Conservation (phyloP, 2,113 vertebrate genomes). For the Channa argus region DNA sequence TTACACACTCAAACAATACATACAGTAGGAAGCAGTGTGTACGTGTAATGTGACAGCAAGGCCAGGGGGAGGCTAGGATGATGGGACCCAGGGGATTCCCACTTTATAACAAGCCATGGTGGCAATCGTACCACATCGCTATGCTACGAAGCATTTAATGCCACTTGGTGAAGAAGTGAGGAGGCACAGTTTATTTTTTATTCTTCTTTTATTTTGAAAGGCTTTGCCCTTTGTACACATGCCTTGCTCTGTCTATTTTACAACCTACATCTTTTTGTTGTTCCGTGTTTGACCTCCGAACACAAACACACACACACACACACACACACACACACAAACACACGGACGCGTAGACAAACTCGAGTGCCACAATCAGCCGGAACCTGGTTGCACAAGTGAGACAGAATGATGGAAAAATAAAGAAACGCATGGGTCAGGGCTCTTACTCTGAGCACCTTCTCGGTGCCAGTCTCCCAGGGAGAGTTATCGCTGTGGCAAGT, state of each 20-base stretch:
- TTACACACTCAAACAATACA: constrained; percentile 14
- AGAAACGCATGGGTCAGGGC: constrained; percentile 27
- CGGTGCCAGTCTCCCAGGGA: constrained; percentile 47
- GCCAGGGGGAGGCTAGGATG: constrained; percentile 47
- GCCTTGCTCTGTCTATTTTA: background rate
- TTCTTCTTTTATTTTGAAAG: constrained; percentile 19
- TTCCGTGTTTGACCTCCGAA: background rate
- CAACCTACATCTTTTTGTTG: constrained; percentile 4
- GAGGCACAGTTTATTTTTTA: background rate
- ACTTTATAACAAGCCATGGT: constrained; percentile 40
- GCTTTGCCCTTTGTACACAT: constrained; percentile 1
- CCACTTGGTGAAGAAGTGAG: constrained; percentile 30
- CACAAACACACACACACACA: background rate
- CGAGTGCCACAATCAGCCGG: constrained; percentile 18
- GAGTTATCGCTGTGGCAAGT: constrained; percentile 58
- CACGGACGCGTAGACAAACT: constrained; percentile 4
- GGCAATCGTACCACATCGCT: constrained; percentile 53
- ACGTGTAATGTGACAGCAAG: constrained; percentile 35
- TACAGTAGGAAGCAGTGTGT: background rate
- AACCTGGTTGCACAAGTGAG: background rate
- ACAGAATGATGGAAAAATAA: constrained; percentile 21
- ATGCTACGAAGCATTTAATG: constrained; percentile 34
- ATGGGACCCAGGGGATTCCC: constrained; percentile 53
- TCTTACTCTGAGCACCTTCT: constrained; percentile 49
- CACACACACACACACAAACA: background rate